These are phyloP conservation scores for Bubo scandiacus DNA, from an alignment of 2,113 vertebrate species.

Conservation along the genomic window DNA sequence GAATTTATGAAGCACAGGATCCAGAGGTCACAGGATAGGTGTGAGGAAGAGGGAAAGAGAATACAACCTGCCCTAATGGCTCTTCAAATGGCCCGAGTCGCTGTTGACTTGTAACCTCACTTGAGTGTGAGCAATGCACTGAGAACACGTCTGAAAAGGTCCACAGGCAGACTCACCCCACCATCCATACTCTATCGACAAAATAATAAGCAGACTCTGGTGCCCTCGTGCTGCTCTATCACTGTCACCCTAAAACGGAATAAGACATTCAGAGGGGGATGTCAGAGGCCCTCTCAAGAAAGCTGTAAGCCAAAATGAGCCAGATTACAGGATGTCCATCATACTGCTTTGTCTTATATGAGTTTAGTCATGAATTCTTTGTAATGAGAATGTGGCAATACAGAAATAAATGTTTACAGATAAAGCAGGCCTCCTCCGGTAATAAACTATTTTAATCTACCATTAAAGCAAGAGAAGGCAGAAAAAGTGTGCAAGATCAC, in stretches of 20 bases:
- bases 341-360: neutral
- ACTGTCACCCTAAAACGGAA: neutral
- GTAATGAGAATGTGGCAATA: neutral
- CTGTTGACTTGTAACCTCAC: neutral
- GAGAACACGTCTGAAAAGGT: neutral
- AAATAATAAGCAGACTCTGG: neutral
- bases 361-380: neutral
- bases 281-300: neutral
- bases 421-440: neutral
- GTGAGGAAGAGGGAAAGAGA: neutral
- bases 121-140: rapidly evolving
- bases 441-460: neutral
- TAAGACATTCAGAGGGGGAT: neutral
- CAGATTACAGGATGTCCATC: neutral
- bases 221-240: neutral
- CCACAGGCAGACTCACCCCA: neutral
- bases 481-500: neutral
- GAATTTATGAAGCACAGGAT: neutral
- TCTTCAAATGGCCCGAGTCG: neutral
- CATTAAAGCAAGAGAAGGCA: neutral
- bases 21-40: neutral
- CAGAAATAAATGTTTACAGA: neutral
- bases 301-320: neutral
- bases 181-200: rapidly evolving
- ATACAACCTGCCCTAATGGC: neutral